A percentile compares a stretch with the other conserved stretches of the same genome.
These are phyloP conservation scores for Spodoptera picta DNA, from an alignment of 2,888 invertebrate genomes.

Conservation along the genomic window DNA sequence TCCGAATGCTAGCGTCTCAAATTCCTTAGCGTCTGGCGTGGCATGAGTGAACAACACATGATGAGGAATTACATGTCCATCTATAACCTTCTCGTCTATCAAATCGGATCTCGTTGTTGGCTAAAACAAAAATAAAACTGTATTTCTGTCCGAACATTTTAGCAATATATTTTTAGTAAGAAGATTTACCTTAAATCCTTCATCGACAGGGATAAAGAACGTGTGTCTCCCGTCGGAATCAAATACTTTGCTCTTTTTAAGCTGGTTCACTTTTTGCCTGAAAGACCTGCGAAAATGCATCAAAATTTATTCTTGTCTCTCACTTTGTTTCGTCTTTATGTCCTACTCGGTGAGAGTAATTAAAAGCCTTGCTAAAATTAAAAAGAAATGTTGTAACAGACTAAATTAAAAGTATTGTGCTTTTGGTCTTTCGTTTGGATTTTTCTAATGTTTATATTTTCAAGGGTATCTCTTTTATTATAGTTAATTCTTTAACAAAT, in stretches of 20 bases:
- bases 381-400: no score
- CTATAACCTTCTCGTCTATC: slow-evolving; percentile 95
- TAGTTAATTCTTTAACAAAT: no score
- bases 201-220: slow-evolving; percentile 97
- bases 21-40: slow-evolving; percentile 92
- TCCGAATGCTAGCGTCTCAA: slow-evolving; percentile 94
- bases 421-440: no score
- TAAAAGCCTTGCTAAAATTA: no score
- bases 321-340: neutral
- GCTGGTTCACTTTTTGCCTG: slow-evolving; percentile 92
- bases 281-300: slow-evolving; percentile 89
- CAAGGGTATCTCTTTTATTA: no score
- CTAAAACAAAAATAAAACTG: slow-evolving; percentile 72
- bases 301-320: neutral
- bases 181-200: slow-evolving; percentile 93
- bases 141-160: neutral
- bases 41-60: slow-evolving; percentile 96
- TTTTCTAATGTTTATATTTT: no score
- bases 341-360: neutral
- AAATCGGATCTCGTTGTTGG: slow-evolving; percentile 91
- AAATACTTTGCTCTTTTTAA: slow-evolving; percentile 93
- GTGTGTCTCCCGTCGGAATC: slow-evolving; percentile 94
- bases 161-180: slow-evolving; percentile 21
- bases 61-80: slow-evolving; percentile 96
- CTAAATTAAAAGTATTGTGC: no score